Evolutionary conservation across 2,797 vertebrate genomes (phyloP), one percentile per base, ranked within the genome.

Genomic region (Mus spretus): DNA sequence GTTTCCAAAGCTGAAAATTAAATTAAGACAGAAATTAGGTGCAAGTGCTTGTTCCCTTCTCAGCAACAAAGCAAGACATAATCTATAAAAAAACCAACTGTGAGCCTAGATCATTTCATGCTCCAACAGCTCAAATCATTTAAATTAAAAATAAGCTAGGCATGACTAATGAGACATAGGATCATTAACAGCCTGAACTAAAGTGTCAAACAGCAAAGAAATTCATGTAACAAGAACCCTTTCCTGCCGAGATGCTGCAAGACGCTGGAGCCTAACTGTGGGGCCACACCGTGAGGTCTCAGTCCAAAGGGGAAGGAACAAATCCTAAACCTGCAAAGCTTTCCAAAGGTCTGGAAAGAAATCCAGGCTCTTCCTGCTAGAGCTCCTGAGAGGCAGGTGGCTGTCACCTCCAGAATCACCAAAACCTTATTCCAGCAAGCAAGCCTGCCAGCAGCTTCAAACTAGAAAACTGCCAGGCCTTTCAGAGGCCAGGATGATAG

Each of bases 1-100:
- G 89, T 99, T 99, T 94, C 99, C 99, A 98, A 99, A 99, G 98
- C 99, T 99, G 98, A 96, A 98, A 98, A 96, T 87, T 34, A 98
- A 98, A 98, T 87, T 53, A 53, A 95, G 93, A 95, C 17, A 90
- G 84, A 80, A 98, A 87, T 63, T 59, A 91, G 70, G 0, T 95
- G 95, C 57, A 97, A 98, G 84, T 86, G 59, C 79, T 92, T 93
- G 57, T 7, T 59, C 83, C 90, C 77, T 63, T 96, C 90, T 96
- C 81, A 93, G 85, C 72, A 96, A 83, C 93, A 98, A 96, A 94
- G 78, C 34, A 89, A 85, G 34, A 97, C 47, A 88, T 89, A 92
- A 93, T 93, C 57, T 77, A 3, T 84, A 92, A 96, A 96, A 96
- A 96, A 97, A 55, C 70, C 7, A 50, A 95, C 95, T 44, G 84